These are phyloP conservation scores for Rhingia rostrata DNA, from an alignment of 2,888 invertebrate species.

Conservation along the genomic window DNA sequence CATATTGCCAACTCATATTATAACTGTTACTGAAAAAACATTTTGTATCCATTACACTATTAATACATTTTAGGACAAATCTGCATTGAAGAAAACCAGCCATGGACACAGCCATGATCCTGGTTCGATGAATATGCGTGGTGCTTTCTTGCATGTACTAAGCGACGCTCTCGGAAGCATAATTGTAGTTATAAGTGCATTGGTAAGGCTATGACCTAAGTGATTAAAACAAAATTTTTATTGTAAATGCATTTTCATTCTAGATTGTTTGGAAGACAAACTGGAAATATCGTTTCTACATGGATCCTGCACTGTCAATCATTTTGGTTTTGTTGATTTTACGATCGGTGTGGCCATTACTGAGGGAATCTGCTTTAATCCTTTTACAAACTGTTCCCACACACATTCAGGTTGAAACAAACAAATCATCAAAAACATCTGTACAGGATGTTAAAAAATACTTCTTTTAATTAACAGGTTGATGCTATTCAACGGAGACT, in stretches of 20 bases:
- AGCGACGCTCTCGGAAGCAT: conserved; percentile 97
- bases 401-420: conserved; percentile 89
- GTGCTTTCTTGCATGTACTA: conserved; percentile 99
- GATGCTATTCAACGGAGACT: conserved; percentile 95
- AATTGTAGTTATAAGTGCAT: conserved; percentile 88
- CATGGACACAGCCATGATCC: conserved; percentile 86
- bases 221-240: conserved; percentile 18
- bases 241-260: conserved; percentile 24
- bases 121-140: conserved; percentile 98
- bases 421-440: not conserved
- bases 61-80: conserved; percentile 77
- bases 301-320: conserved; percentile 97
- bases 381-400: conserved; percentile 99
- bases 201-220: conserved; percentile 81
- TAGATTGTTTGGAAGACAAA: conserved; percentile 90
- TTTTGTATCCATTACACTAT: not conserved
- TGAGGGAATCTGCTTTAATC: conserved; percentile 97
- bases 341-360: conserved; percentile 94
- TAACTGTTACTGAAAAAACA: too few species aligned
- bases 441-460: not conserved
- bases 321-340: conserved; percentile 93
- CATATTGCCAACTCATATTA: too few species aligned
- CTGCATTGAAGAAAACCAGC: conserved; percentile 81
- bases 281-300: conserved; percentile 92
- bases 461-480: conserved; percentile 84